These are phyloP conservation scores for Enteromius paludinosus DNA, from an alignment of 2,797 vertebrate genomes.

Conservation along the genomic window DNA sequence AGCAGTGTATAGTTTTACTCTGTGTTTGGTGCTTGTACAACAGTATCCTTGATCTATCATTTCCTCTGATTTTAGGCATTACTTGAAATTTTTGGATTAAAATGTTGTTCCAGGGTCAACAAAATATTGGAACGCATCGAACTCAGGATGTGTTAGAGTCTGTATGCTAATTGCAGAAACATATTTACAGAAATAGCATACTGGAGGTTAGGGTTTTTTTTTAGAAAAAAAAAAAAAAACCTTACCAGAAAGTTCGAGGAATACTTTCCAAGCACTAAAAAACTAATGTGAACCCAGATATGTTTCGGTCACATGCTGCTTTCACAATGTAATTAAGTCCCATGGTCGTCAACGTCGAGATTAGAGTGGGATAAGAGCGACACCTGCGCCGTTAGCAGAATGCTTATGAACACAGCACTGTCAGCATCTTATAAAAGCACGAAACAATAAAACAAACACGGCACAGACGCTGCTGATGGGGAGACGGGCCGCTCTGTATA, in stretches of 20 bases:
- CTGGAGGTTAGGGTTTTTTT: not conserved
- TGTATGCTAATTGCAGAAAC: not conserved
- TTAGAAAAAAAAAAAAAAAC: not conserved
- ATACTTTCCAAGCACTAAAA: not conserved
- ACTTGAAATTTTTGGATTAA: no score
- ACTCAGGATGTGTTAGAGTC: no score
- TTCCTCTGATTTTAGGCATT: no score
- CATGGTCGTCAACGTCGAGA: conserved; percentile 47
- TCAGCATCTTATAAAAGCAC: conserved; percentile 53
- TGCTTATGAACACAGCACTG: conserved; percentile 64
- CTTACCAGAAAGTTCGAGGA: not conserved
- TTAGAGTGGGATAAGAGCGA: conserved; percentile 50
- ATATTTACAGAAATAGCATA: not conserved
- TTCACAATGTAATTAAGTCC: conserved; percentile 48
- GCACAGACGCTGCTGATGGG: conserved; percentile 24
- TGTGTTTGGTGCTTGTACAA: no score
- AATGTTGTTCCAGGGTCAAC: no score
- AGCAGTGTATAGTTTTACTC: no score
- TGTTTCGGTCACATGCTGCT: not conserved
- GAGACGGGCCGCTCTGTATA: conserved; percentile 40
- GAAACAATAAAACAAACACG: conserved; percentile 45
- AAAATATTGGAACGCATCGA: no score
- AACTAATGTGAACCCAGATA: not conserved
- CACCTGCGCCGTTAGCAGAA: conserved; percentile 62
- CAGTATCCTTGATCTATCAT: no score